Percentiles rank a stretch among this genome's conserved stretches.
phyloP scores from a whole-genome alignment of 2,888 invertebrate species.

The Philopedon plagiatum region DNA sequence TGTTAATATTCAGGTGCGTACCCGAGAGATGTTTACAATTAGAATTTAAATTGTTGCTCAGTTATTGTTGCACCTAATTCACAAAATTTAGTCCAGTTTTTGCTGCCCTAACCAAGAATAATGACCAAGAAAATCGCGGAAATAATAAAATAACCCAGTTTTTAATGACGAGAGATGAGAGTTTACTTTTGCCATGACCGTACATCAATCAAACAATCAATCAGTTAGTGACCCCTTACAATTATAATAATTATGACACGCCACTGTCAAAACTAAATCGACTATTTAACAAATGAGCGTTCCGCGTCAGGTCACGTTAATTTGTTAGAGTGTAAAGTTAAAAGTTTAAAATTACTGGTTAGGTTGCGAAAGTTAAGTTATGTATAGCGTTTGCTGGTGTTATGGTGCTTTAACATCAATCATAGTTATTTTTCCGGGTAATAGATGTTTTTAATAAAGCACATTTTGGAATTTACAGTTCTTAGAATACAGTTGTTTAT shows the following conservation, averaged over 20 bases:
- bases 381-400: neutral
- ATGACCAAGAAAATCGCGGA: no score
- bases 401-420: neutral
- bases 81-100: no score
- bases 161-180: no score
- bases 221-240: no score
- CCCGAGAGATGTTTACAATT: no score
- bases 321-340: neutral
- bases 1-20: constrained; percentile 8
- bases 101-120: no score
- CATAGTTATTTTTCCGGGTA: constrained; percentile 8
- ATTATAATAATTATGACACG: neutral
- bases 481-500: neutral
- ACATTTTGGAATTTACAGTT: constrained; percentile 4
- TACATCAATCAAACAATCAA: no score
- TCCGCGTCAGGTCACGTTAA: neutral
- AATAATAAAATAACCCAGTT: no score
- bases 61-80: no score
- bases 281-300: neutral
- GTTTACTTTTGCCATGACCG: no score
- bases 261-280: neutral
- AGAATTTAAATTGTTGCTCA: no score
- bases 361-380: neutral
- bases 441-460: constrained; percentile 4
- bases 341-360: neutral